Evolutionary conservation across 1,140 invertebrate genomes (phyloP).

Genomic region (Rhizoglyphus robini): DNA sequence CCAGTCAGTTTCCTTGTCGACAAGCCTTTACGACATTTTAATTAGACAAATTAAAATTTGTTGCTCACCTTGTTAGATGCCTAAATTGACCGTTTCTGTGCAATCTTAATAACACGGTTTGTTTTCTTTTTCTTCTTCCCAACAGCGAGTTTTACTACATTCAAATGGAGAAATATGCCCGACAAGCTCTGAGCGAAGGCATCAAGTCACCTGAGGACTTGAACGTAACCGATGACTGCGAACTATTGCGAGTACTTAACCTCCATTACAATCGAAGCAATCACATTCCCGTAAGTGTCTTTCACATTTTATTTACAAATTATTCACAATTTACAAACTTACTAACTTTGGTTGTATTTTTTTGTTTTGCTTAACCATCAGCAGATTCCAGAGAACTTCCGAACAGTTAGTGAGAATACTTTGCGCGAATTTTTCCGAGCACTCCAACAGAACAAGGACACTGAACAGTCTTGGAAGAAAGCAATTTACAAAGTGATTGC

Average conservation of each 20-base stretch:
- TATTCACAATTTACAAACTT: not conserved
- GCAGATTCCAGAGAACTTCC: conserved; percentile 92
- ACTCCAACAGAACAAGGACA: conserved; percentile 83
- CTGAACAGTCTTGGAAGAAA: conserved; percentile 99
- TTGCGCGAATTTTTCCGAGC: conserved; percentile 96
- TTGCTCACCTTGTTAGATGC: too few relatives aligned
- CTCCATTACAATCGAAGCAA: conserved; percentile 99
- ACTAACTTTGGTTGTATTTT: conserved; percentile 1
- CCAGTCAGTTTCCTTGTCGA: too few relatives aligned
- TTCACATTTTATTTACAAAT: not conserved
- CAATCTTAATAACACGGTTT: too few relatives aligned
- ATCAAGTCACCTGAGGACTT: conserved; percentile 83
- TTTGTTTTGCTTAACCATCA: not conserved
- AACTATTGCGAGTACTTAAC: conserved; percentile 93
- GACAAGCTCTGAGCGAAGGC: conserved; percentile 91
- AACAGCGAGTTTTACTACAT: conserved; percentile 99
- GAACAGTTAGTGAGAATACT: conserved; percentile 89
- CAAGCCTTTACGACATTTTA: too few relatives aligned
- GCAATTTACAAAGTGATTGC: conserved; percentile 99
- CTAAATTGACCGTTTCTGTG: too few relatives aligned
- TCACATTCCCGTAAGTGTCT: conserved; percentile 86
- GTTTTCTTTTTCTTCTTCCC: conserved; percentile 26
- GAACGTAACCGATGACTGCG: conserved; percentile 80
- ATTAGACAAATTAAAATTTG: too few relatives aligned
- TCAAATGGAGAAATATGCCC: conserved; percentile 99